Percentiles rank a stretch among this genome's conserved stretches.
Evolutionary conservation across 92 coral and sea anemone species (phyloP).

Genomic region (Umimayanthus kanabou): DNA sequence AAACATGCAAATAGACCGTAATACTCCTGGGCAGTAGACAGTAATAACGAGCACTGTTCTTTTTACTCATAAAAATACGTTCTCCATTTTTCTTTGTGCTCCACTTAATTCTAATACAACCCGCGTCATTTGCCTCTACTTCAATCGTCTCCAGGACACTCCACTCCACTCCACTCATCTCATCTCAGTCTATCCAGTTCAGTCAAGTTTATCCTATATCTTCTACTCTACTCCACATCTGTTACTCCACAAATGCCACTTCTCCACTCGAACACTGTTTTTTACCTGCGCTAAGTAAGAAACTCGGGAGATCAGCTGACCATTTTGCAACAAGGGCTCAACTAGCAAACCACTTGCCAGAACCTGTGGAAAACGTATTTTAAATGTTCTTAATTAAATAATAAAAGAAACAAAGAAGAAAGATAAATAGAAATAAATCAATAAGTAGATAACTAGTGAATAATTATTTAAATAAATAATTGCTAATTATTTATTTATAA

Average conservation of each 20-base stretch:
- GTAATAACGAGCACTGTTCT: background rate
- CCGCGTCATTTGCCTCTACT: background rate
- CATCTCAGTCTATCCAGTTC: background rate
- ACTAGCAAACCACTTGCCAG: slow-evolving; percentile 11
- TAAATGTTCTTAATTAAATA: too few species aligned
- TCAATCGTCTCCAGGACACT: background rate
- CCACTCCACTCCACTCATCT: background rate
- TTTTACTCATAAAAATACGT: background rate
- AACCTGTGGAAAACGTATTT: background rate
- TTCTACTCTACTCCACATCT: background rate
- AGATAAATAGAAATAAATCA: too few species aligned
- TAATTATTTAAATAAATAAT: too few species aligned
- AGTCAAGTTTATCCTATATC: background rate
- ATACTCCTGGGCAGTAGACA: too few species aligned
- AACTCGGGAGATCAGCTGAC: slow-evolving; percentile 15
- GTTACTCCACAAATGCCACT: background rate
- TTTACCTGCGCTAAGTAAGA: slow-evolving; percentile 15
- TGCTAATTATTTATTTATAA: too few species aligned
- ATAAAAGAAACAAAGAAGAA: too few species aligned
- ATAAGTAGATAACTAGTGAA: too few species aligned
- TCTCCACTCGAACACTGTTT: background rate
- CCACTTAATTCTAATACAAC: background rate
- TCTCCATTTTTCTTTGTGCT: background rate
- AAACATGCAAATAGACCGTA: background rate
- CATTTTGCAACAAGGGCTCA: background rate